Conservation (phyloP, 2,888 invertebrate species). For the Himalopsyche kuldschensis region DNA sequence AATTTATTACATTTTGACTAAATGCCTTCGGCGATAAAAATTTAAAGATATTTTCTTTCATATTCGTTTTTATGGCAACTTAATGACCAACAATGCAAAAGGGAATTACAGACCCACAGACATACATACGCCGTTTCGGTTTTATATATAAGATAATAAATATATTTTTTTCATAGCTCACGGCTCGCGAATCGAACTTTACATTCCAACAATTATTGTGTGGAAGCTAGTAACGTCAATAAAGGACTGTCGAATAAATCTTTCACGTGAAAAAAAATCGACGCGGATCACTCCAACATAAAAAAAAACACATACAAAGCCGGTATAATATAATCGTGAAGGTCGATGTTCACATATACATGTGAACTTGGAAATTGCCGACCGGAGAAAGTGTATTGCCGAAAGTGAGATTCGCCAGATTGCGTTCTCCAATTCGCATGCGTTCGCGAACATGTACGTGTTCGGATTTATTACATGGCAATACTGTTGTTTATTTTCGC, state of each 20-base stretch:
- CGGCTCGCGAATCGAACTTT: background rate
- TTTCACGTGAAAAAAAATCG: background rate
- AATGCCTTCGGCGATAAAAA: no score
- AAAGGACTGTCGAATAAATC: background rate
- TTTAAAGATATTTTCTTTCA: no score
- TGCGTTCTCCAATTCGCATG: background rate
- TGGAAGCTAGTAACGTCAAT: background rate
- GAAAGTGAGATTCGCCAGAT: slow-evolving; percentile 18
- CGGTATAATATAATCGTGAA: background rate
- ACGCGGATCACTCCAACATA: background rate
- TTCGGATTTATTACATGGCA: background rate
- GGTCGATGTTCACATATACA: slow-evolving; percentile 4
- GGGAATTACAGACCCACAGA: no score
- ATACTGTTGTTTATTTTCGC: background rate
- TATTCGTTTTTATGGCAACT: no score
- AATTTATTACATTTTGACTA: no score
- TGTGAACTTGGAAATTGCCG: background rate
- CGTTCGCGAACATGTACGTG: background rate
- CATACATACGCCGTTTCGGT: no score
- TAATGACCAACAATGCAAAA: no score
- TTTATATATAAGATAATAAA: no score
- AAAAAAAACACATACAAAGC: background rate
- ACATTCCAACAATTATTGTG: background rate
- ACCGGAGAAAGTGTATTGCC: slow-evolving; percentile 15
- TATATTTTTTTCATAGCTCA: background rate